These are phyloP conservation scores for Felis chaus DNA, from an alignment of 2,113 vertebrate genomes.

Conservation along the genomic window DNA sequence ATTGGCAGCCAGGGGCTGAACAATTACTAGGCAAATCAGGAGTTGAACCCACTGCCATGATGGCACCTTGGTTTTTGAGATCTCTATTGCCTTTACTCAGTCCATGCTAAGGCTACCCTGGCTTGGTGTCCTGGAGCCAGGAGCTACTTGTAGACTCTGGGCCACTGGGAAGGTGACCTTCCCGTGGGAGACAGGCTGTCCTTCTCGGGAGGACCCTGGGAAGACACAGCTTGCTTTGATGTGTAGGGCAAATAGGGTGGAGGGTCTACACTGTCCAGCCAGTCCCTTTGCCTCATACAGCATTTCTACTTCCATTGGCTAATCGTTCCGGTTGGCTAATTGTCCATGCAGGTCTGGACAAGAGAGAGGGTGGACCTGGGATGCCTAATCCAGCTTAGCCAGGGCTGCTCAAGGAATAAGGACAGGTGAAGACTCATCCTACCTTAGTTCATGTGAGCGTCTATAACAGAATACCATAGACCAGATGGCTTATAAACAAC, in stretches of 20 bases:
- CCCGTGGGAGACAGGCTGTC: neutral
- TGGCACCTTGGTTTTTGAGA: neutral
- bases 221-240: neutral
- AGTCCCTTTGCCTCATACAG: neutral
- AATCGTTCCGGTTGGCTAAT: neutral
- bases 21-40: neutral
- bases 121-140: neutral
- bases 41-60: neutral
- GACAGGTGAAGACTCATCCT: neutral
- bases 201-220: too few species aligned
- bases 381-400: neutral
- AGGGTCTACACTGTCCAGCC: accelerated
- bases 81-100: neutral
- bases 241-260: accelerated
- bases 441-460: neutral
- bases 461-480: neutral
- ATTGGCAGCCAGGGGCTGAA: neutral
- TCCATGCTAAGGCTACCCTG: neutral
- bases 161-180: neutral
- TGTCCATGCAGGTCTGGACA: neutral
- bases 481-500: neutral
- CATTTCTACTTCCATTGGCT: neutral
- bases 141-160: neutral
- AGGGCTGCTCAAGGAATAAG: too few species aligned
- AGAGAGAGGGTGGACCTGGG: neutral